Evolutionary conservation across 2,113 vertebrate genomes (phyloP).

Genomic region (Hymenochirus boettgeri): DNA sequence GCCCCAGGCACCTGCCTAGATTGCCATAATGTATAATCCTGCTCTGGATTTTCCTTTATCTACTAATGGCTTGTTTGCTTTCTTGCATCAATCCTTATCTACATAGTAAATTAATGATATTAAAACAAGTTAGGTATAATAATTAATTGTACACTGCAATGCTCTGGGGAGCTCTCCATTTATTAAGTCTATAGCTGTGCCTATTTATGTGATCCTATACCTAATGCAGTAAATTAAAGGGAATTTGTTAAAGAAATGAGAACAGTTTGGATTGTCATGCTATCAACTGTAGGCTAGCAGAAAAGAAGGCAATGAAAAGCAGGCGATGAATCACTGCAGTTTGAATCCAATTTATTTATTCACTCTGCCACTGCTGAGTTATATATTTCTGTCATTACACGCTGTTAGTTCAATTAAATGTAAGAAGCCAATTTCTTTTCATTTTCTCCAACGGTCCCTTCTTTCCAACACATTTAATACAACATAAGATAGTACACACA

Average conservation of each 20-base stretch:
- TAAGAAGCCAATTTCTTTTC: constrained; percentile 56
- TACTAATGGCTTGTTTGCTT: too few species aligned
- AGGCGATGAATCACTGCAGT: constrained; percentile 73
- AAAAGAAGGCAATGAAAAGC: constrained; percentile 72
- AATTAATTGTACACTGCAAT: neutral
- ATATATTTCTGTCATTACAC: constrained; percentile 85
- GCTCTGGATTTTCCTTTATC: too few species aligned
- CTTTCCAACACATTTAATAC: constrained; percentile 48
- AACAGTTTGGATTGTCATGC: constrained; percentile 42
- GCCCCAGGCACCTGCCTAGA: too few species aligned
- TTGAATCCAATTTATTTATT: constrained; percentile 84
- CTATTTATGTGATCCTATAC: constrained; percentile 49
- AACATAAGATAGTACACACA: constrained; percentile 50
- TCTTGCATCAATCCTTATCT: too few species aligned
- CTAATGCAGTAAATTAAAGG: constrained; percentile 38
- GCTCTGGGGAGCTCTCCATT: neutral
- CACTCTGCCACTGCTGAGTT: constrained; percentile 63
- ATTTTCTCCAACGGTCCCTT: constrained; percentile 19
- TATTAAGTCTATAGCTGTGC: neutral
- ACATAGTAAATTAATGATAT: too few species aligned
- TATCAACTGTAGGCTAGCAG: constrained; percentile 58
- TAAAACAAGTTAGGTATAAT: neutral
- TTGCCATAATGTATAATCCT: too few species aligned
- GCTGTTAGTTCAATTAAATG: constrained; percentile 82
- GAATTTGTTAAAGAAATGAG: constrained; percentile 37